Percentiles rank a stretch among this genome's conserved stretches.
Evolutionary conservation across 1,140 invertebrate species (phyloP).

Genomic region (Lethrus apterus): DNA sequence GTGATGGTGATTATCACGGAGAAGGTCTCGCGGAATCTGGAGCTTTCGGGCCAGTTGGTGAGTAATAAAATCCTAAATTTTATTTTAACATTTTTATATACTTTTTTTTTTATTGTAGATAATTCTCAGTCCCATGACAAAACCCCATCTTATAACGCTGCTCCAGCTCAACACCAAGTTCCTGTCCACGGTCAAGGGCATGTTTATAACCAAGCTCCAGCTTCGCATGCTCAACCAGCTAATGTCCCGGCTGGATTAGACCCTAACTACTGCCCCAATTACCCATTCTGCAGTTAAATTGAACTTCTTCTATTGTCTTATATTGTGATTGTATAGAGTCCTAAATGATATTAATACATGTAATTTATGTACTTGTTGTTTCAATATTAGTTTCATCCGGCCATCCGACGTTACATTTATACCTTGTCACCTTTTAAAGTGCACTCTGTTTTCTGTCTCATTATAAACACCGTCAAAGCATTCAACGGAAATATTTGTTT

Average conservation of each 20-base stretch:
- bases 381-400: neutral
- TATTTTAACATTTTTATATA: neutral
- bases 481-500: neutral
- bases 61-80: neutral
- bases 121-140: constrained; percentile 14
- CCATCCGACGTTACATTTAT: too few relatives aligned
- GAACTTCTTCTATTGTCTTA: neutral
- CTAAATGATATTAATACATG: neutral
- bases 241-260: constrained; percentile 48
- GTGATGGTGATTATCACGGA: constrained; percentile 41
- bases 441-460: too few relatives aligned
- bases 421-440: too few relatives aligned
- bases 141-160: constrained; percentile 14
- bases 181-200: too few relatives aligned
- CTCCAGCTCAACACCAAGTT: constrained; percentile 19
- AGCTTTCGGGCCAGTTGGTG: constrained; percentile 31
- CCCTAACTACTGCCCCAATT: constrained; percentile 50
- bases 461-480: neutral
- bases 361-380: neutral
- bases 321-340: neutral
- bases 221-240: constrained; percentile 20
- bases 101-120: neutral
- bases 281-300: constrained; percentile 45
- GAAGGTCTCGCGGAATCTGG: constrained; percentile 44
- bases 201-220: constrained; percentile 13